These are phyloP conservation scores for Ceratosolen fusciceps DNA, from an alignment of 1,140 invertebrate genomes.

Conservation along the genomic window DNA sequence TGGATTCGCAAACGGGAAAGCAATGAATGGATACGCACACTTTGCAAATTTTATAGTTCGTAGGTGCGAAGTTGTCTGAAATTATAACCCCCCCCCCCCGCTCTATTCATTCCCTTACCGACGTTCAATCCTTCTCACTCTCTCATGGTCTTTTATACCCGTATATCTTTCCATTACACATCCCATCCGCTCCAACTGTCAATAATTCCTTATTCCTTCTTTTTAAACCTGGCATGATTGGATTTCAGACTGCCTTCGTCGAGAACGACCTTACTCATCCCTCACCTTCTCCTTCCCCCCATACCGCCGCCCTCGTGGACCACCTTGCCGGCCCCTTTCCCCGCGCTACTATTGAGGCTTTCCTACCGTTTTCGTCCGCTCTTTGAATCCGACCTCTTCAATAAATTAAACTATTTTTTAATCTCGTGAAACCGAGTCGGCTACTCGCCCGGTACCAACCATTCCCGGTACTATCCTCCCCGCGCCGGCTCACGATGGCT, in stretches of 20 bases:
- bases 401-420: conserved; percentile 18
- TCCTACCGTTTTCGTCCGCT: conserved; percentile 8
- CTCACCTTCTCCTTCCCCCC: not conserved
- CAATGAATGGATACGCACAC: not conserved
- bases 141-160: not conserved
- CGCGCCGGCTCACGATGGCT: not conserved
- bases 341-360: not conserved
- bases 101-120: conserved; percentile 49
- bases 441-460: too few relatives aligned
- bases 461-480: too few relatives aligned
- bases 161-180: conserved; percentile 42
- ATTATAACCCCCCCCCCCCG: conserved; percentile 68
- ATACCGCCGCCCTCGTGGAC: not conserved
- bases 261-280: not conserved
- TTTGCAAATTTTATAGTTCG: conserved; percentile 60
- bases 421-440: not conserved
- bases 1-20: conserved; percentile 36
- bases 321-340: not conserved
- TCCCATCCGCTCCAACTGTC: conserved; percentile 12
- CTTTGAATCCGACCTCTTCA: not conserved
- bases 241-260: conserved; percentile 26
- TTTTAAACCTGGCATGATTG: conserved; percentile 41
- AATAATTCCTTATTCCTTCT: conserved; percentile 24
- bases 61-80: conserved; percentile 63
- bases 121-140: conserved; percentile 40